Percentiles rank a stretch among this genome's conserved stretches.
phyloP scores from a whole-genome alignment of 2,797 vertebrate species.

The Dromococcyx pavoninus region DNA sequence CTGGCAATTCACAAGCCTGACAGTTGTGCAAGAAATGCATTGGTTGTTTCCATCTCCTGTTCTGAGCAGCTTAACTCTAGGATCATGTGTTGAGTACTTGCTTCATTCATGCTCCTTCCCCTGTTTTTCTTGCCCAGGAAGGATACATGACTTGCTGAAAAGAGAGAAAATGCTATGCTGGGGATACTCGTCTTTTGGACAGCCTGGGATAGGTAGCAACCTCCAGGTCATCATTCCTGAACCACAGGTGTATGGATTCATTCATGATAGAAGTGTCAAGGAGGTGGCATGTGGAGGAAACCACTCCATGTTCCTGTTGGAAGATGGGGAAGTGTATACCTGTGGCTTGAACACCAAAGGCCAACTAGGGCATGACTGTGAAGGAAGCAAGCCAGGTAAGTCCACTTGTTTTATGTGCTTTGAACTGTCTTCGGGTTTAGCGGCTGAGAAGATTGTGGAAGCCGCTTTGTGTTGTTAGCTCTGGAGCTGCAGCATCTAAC shows the following conservation, averaged over 20 bases:
- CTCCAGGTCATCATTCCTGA: constrained; percentile 82
- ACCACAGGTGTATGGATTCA: constrained; percentile 82
- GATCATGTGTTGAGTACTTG: not conserved
- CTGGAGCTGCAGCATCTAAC: not conserved
- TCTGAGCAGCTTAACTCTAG: not conserved
- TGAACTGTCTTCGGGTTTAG: not conserved
- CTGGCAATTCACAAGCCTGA: not conserved
- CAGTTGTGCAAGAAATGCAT: not conserved
- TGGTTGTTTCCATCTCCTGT: not conserved
- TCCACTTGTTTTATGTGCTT: not conserved
- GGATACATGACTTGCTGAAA: constrained; percentile 75
- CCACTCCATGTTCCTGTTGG: constrained; percentile 90
- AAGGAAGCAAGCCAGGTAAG: constrained; percentile 85
- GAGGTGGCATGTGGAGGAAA: constrained; percentile 89
- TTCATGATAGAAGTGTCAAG: constrained; percentile 83
- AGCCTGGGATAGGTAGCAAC: constrained; percentile 84
- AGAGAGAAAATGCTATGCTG: constrained; percentile 90
- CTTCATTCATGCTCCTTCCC: not conserved
- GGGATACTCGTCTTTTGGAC: constrained; percentile 92
- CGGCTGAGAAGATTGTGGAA: not conserved
- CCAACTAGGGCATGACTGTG: constrained; percentile 89
- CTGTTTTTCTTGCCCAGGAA: constrained; percentile 3
- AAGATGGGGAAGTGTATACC: constrained; percentile 91
- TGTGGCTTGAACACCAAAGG: constrained; percentile 91
- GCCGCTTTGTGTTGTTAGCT: not conserved